These are phyloP conservation scores for Sebastes hubbsi DNA, from an alignment of 2,797 vertebrate genomes.

Conservation along the genomic window DNA sequence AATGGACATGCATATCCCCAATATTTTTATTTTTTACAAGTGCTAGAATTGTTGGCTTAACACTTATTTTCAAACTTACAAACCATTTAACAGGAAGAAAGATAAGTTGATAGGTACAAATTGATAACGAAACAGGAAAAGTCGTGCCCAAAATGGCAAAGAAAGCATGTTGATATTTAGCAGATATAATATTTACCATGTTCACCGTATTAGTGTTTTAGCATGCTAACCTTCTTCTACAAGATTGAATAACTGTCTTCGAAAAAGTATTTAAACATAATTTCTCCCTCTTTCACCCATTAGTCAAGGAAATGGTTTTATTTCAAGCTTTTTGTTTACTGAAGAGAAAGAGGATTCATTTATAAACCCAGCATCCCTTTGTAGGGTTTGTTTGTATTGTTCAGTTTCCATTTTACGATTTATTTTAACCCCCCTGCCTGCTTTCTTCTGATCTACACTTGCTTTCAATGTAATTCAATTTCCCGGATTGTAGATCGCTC, in stretches of 20 bases:
- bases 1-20: not conserved
- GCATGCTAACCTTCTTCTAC: not conserved
- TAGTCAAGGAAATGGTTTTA: not conserved
- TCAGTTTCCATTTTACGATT: not conserved
- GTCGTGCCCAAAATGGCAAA: not conserved
- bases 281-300: not conserved
- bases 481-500: slow-evolving; percentile 17
- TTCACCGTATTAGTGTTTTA: not conserved
- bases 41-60: not conserved
- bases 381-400: not conserved
- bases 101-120: not conserved
- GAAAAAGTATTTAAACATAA: not conserved
- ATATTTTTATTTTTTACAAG: not conserved
- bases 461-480: slow-evolving; percentile 27
- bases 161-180: not conserved
- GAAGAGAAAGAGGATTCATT: slow-evolving; percentile 7
- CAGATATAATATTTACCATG: not conserved
- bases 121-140: not conserved
- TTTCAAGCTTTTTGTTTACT: slow-evolving; percentile 19
- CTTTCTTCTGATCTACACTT: slow-evolving; percentile 17
- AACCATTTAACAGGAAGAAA: not conserved
- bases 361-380: slow-evolving; percentile 16
- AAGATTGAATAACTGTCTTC: not conserved
- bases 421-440: not conserved
- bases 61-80: not conserved